A percentile compares a stretch with the other conserved stretches of the same genome.
phyloP scores from a whole-genome alignment of 1,140 invertebrate genomes.

The Drosophila prosaltans region DNA sequence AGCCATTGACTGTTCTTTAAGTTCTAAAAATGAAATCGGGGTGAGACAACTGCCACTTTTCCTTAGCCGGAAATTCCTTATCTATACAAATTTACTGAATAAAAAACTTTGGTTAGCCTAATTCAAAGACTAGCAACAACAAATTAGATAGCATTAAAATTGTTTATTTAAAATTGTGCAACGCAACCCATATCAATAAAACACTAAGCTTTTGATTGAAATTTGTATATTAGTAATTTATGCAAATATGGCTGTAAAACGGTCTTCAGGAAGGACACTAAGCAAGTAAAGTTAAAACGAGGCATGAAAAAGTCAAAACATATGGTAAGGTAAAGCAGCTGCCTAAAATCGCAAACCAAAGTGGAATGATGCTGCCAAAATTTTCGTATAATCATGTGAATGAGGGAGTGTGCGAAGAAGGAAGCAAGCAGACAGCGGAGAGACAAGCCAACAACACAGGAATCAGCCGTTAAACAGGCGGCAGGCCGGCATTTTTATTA shows the following conservation, averaged over 20 bases:
- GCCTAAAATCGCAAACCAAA: conserved; percentile 8
- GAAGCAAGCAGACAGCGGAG: conserved; percentile 19
- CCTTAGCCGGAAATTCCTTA: too few relatives aligned
- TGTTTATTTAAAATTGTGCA: too few relatives aligned
- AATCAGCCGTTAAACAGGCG: conserved; percentile 65
- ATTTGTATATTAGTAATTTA: too few relatives aligned
- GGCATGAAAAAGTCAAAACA: neutral
- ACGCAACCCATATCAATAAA: too few relatives aligned
- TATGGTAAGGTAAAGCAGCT: neutral
- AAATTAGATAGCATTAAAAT: too few relatives aligned
- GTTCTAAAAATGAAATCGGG: too few relatives aligned
- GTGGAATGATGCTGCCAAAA: neutral
- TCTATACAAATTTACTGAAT: too few relatives aligned
- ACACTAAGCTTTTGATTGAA: too few relatives aligned
- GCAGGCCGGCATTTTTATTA: conserved; percentile 79
- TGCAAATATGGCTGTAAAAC: neutral
- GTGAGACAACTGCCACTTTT: too few relatives aligned
- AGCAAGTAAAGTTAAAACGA: neutral
- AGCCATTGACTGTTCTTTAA: neutral
- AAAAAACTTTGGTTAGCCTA: too few relatives aligned
- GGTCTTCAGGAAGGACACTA: neutral
- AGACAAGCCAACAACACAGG: conserved; percentile 34
- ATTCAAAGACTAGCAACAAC: too few relatives aligned
- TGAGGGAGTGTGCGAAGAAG: conserved; percentile 21
- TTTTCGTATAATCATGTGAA: conserved; percentile 4